Evolutionary conservation across 2,797 vertebrate species (phyloP).

Genomic region (Pangasius larnaudii): DNA sequence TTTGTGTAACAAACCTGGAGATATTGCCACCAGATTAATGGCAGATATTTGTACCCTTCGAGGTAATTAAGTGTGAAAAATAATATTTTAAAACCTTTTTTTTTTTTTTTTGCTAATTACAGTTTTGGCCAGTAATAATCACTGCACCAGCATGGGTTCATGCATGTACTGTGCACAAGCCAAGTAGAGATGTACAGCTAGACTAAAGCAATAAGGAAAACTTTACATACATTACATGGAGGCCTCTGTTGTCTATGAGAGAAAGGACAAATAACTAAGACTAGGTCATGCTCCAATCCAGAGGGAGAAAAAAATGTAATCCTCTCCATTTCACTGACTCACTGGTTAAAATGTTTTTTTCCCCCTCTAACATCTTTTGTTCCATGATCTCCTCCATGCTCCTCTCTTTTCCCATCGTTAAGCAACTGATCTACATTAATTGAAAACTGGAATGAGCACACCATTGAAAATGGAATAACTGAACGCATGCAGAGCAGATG

Average conservation of each 20-base stretch:
- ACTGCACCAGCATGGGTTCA: neutral
- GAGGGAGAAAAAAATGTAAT: constrained; percentile 44
- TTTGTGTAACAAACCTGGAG: neutral
- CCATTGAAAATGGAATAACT: constrained; percentile 71
- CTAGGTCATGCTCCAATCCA: constrained; percentile 26
- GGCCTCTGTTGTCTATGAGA: neutral
- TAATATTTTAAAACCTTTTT: neutral
- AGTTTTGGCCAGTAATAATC: neutral
- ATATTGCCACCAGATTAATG: neutral
- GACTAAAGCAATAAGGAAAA: neutral
- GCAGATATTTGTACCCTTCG: neutral
- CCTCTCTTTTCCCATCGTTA: constrained; percentile 51
- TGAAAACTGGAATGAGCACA: constrained; percentile 67
- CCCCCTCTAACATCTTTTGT: constrained; percentile 34
- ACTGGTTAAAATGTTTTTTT: constrained; percentile 30
- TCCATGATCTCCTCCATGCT: constrained; percentile 38
- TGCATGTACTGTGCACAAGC: neutral
- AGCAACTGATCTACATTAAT: constrained; percentile 65
- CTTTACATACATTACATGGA: no score
- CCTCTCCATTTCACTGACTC: constrained; percentile 42
- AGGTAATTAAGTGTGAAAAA: neutral
- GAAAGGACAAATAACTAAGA: constrained; percentile 9
- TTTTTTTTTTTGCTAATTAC: neutral
- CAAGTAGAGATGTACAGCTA: neutral
- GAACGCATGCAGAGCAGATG: constrained; percentile 64